Percentiles rank a stretch among this genome's conserved stretches.
These are phyloP conservation scores for Mactromeris polynyma DNA, from an alignment of 2,888 invertebrate species.

Conservation along the genomic window DNA sequence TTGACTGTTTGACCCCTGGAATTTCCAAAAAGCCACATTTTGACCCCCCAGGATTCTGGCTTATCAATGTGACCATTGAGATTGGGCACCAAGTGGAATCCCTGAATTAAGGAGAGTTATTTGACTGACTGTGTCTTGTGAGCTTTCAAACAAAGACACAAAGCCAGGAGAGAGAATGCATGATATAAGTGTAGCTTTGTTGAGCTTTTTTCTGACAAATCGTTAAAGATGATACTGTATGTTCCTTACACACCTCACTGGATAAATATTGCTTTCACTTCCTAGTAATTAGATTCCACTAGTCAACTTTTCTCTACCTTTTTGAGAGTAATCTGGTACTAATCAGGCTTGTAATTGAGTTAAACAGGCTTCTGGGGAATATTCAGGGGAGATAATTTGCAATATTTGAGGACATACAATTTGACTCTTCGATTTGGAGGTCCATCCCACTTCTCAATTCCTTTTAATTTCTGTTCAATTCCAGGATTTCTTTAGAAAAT, in stretches of 20 bases:
- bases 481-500: neutral
- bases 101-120: no score
- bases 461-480: neutral
- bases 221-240: neutral
- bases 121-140: no score
- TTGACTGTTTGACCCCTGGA: no score
- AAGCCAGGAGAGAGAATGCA: neutral
- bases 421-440: neutral
- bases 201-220: neutral
- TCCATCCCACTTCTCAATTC: neutral
- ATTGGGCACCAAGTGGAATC: no score
- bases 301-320: neutral
- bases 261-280: neutral
- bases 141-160: neutral
- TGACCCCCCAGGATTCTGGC: no score
- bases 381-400: slow-evolving; percentile 8
- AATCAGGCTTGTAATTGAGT: slow-evolving; percentile 10
- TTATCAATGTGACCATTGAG: no score
- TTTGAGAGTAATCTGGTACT: neutral
- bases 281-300: neutral
- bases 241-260: neutral
- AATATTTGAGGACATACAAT: neutral
- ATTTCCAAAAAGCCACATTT: no score
- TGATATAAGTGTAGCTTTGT: neutral
- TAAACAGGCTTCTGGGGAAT: neutral